Evolutionary conservation across 1,140 invertebrate species (phyloP).

Genomic region (Drosophila bocqueti): DNA sequence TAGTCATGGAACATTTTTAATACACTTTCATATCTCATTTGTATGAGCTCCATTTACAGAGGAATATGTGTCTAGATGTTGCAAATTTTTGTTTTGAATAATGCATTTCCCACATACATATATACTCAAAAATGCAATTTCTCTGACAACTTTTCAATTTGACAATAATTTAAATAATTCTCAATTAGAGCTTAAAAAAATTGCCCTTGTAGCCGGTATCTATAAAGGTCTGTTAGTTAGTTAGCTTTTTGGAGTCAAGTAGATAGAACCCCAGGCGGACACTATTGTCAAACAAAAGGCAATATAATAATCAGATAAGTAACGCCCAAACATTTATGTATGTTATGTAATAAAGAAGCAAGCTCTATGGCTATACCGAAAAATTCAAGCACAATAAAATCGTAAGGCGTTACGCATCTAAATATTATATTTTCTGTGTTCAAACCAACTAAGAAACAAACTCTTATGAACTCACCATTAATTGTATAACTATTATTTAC

Average conservation of each 20-base stretch:
- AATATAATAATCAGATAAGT: slow-evolving; percentile 1
- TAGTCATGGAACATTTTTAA: background rate
- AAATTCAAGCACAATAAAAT: background rate
- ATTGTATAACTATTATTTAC: slow-evolving; percentile 10
- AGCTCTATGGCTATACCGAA: background rate
- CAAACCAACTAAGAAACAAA: slow-evolving; percentile 8
- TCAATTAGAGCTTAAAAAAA: slow-evolving; percentile 5
- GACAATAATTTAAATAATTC: slow-evolving; percentile 10
- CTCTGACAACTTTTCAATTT: background rate
- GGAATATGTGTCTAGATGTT: background rate
- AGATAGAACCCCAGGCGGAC: slow-evolving; percentile 14
- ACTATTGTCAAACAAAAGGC: background rate
- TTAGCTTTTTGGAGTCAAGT: slow-evolving; percentile 22
- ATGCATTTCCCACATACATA: background rate
- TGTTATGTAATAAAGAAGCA: background rate
- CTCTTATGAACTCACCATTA: slow-evolving; percentile 1
- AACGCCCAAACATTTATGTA: background rate
- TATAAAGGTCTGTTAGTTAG: background rate
- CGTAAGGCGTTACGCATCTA: background rate
- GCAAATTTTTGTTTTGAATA: background rate
- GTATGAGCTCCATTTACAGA: background rate
- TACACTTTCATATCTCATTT: background rate
- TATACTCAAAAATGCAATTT: background rate
- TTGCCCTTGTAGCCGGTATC: slow-evolving; percentile 4
- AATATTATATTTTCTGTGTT: background rate